Conservation (phyloP, 2,888 invertebrate species). For the Exocentrus adspersus region DNA sequence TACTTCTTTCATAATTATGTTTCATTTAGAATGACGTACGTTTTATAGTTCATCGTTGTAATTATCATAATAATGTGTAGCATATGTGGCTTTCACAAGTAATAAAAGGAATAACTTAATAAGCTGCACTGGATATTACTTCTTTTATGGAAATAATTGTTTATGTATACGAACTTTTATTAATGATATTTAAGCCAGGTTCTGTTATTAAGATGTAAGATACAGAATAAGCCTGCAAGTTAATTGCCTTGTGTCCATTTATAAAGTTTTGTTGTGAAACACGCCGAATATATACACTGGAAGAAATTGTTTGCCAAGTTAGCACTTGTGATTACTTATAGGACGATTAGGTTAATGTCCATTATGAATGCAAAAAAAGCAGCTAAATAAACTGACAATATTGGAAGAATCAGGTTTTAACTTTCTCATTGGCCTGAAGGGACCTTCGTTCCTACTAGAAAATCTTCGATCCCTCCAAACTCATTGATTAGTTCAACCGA, state of each 20-base stretch:
- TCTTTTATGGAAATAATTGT: constrained; percentile 26
- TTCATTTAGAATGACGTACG: constrained; percentile 44
- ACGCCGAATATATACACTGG: not conserved
- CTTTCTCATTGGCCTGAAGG: not conserved
- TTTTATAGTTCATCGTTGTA: constrained; percentile 43
- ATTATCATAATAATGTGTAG: constrained; percentile 51
- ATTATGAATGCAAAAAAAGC: too few species aligned
- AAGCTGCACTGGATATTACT: constrained; percentile 20
- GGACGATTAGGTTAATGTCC: too few species aligned
- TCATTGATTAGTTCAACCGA: not conserved
- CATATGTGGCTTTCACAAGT: constrained; percentile 49
- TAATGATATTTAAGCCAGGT: not conserved
- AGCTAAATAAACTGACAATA: not conserved
- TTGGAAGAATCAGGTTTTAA: not conserved
- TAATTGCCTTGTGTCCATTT: not conserved
- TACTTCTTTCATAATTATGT: constrained; percentile 43
- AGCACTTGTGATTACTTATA: too few species aligned
- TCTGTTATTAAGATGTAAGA: not conserved
- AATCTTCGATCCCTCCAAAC: not conserved
- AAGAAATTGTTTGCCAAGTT: too few species aligned
- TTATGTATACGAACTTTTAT: not conserved
- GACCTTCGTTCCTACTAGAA: not conserved
- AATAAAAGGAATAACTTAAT: constrained; percentile 23
- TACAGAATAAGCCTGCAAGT: not conserved
- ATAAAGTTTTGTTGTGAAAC: not conserved